phyloP scores from a whole-genome alignment of 2,797 vertebrate species.

The Graptemys geographica region DNA sequence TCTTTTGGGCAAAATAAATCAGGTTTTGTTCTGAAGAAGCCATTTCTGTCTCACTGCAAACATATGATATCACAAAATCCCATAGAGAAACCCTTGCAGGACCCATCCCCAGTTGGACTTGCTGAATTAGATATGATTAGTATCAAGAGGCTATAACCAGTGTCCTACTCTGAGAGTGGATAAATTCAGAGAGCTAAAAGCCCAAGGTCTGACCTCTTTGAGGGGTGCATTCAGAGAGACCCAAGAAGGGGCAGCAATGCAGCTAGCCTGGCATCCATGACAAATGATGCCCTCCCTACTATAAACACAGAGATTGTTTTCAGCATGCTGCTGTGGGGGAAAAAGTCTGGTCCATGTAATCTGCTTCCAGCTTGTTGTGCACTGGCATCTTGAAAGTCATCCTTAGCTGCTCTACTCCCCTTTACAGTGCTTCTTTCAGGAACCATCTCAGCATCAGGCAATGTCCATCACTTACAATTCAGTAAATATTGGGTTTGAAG shows the following conservation, averaged over 20 bases:
- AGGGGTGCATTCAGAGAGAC: not conserved
- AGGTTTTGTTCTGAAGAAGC: not conserved
- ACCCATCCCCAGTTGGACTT: not conserved
- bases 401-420: constrained; percentile 16
- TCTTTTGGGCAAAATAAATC: not conserved
- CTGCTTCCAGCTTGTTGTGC: constrained; percentile 35
- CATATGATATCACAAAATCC: not conserved
- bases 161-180: not conserved
- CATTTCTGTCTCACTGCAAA: not conserved
- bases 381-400: constrained; percentile 62
- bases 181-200: not conserved
- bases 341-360: constrained; percentile 62
- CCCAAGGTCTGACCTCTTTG: not conserved
- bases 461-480: not conserved
- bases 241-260: no score
- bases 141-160: not conserved
- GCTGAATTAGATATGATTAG: not conserved
- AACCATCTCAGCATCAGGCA: constrained; percentile 21
- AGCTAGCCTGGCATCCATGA: no score
- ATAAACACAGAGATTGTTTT: constrained; percentile 26
- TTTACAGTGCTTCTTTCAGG: constrained; percentile 61
- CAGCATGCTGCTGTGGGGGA: constrained; percentile 23
- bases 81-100: not conserved
- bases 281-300: not conserved
- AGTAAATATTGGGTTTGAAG: not conserved